Evolutionary conservation across 2,888 invertebrate genomes (phyloP), one percentile per base, ranked within the genome.

Genomic region (Eupeodes luniger): DNA sequence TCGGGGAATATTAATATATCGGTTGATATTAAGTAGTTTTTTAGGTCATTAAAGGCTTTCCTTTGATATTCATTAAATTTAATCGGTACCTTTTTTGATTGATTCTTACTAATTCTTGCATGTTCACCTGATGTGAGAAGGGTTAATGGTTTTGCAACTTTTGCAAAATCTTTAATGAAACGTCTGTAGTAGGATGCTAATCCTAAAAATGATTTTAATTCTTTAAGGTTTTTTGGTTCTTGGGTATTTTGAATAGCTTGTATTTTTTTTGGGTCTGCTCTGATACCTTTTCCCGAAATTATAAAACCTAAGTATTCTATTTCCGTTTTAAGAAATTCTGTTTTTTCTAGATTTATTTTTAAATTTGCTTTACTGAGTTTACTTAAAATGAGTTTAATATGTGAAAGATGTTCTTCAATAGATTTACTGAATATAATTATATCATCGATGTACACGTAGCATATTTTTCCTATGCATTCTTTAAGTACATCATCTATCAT

Each of bases 61-160:
- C 12, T 62, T 57, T 72, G 62, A 40, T 44, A 34, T 66, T 85
- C 61, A 86, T 81, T 91, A 91, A 78, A 90, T 80, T 19, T 19
- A 19, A 19, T 19, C 19, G 19, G 19, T 19, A 49, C 27, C 16
- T 67, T 67, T 9, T 34, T 19, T 10, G 62, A 62, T 44, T 62
- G 34, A 40, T 62, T 62, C 40, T 16, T 34, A 10, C 12, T 62
- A 4, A 7, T 36, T 34, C 11, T 16, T 5, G 11, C 36, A 14
- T 62, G 16, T 11, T 72, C 51, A 14, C 51, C 51, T 51, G 14
- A 14, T n/a, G 51, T 51, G 59, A 70, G 57, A 5, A 19, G 10
- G 49, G 59, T 74, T 44, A 59, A 27, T 9, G 74, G 59, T 74
- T 74, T 74, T 49, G 61, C 74, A 27, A 74, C 19, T 51, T 62